Conservation (phyloP, 2,113 vertebrate genomes). For the Phoenicopterus ruber region DNA sequence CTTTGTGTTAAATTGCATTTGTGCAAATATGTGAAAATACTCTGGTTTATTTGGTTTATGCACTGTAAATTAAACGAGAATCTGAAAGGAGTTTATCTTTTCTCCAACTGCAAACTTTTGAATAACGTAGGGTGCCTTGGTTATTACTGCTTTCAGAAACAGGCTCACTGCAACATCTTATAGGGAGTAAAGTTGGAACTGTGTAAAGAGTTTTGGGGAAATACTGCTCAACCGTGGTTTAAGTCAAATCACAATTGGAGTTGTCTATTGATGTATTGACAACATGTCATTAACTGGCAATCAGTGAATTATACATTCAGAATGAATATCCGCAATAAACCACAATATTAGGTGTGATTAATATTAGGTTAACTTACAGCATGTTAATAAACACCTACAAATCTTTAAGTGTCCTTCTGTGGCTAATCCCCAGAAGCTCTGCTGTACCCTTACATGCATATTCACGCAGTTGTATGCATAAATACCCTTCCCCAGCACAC, state of each 20-base stretch:
- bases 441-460: rapidly evolving
- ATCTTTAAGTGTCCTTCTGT: not conserved
- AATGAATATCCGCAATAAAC: not conserved
- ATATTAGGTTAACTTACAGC: not conserved
- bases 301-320: not conserved
- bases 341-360: not conserved
- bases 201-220: not conserved
- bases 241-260: not conserved
- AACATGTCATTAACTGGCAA: not conserved
- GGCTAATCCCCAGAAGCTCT: not conserved
- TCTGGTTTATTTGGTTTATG: not conserved
- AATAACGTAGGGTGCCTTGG: not conserved
- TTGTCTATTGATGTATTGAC: not conserved
- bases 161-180: not conserved
- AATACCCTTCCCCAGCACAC: not conserved
- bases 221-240: not conserved
- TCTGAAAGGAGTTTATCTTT: not conserved
- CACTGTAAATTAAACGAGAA: not conserved
- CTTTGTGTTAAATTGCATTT: not conserved
- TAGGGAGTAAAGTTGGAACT: not conserved
- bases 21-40: not conserved
- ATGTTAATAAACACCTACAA: not conserved
- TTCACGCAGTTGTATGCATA: not conserved
- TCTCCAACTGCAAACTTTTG: not conserved
- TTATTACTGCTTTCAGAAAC: not conserved